These are phyloP conservation scores for Haliclona indistincta DNA, from an alignment of 37 sponge, comb jelly and placozoan species.

Conservation along the genomic window DNA sequence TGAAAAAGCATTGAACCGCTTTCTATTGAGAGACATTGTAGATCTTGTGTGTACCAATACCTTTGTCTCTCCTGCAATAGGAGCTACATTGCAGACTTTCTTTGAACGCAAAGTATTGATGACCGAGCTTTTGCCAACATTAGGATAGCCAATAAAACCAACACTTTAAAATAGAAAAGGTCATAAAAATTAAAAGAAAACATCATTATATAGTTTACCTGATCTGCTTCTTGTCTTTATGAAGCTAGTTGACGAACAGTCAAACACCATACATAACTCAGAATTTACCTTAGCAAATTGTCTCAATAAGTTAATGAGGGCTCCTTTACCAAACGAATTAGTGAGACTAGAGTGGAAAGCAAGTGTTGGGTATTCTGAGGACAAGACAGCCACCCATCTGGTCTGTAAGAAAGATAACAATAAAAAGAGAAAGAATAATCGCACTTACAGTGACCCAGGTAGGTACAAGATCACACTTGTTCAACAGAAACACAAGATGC, in stretches of 20 bases:
- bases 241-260: slow-evolving; percentile 86
- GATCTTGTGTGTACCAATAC: no score
- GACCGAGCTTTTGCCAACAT: slow-evolving; percentile 97
- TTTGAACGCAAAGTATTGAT: slow-evolving; percentile 93
- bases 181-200: not conserved
- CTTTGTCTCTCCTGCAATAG: slow-evolving; percentile 98
- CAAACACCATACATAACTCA: slow-evolving; percentile 35
- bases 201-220: slow-evolving; percentile 39
- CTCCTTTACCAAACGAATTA: slow-evolving; percentile 98
- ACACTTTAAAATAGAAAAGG: slow-evolving; percentile 63
- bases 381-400: slow-evolving; percentile 85
- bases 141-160: slow-evolving; percentile 99
- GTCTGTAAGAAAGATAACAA: slow-evolving; percentile 44
- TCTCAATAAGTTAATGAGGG: slow-evolving; percentile 92
- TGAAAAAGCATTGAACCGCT: no score
- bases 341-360: slow-evolving; percentile 98
- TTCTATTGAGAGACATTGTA: no score
- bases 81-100: slow-evolving; percentile 98
- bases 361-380: slow-evolving; percentile 91
- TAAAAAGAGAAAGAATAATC: not conserved
- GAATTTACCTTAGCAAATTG: slow-evolving; percentile 88
- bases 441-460: slow-evolving; percentile 94
- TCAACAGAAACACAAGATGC: slow-evolving; percentile 91
- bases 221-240: slow-evolving; percentile 95
- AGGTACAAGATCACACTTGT: slow-evolving; percentile 99